phyloP scores from a whole-genome alignment of 2,797 vertebrate genomes.

The Toxotes lorentzi region DNA sequence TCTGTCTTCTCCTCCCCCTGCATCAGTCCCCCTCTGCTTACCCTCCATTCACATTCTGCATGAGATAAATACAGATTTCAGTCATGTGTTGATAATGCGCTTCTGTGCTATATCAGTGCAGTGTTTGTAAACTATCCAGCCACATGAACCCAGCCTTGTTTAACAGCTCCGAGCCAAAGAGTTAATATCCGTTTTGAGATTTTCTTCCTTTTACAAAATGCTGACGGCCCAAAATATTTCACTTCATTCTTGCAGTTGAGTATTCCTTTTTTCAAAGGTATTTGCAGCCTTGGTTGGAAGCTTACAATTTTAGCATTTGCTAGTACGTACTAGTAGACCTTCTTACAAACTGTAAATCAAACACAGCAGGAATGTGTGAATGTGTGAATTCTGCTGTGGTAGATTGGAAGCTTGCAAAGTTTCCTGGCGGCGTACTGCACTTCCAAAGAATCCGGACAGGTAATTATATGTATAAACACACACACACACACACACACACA shows the following conservation, averaged over 20 bases:
- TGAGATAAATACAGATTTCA: conserved; percentile 1
- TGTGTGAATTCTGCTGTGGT: conserved; percentile 10
- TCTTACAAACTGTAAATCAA: conserved; percentile 13
- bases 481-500: background rate
- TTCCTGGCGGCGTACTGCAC: background rate
- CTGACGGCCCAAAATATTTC: background rate
- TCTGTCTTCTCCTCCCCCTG: background rate
- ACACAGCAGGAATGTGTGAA: conserved; percentile 24
- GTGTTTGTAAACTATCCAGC: background rate
- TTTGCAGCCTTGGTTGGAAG: background rate
- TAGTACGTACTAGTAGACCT: background rate
- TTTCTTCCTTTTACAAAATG: background rate
- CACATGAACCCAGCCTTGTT: background rate
- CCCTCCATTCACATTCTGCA: background rate
- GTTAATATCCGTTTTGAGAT: background rate
- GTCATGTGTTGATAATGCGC: background rate
- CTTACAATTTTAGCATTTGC: background rate
- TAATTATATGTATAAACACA: conserved; percentile 17
- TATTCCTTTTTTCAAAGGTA: background rate
- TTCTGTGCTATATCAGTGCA: background rate
- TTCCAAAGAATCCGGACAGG: conserved; percentile 23
- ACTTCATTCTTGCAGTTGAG: background rate
- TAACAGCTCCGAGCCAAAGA: background rate
- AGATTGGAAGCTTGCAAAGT: conserved; percentile 5
- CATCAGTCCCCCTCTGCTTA: background rate